These are phyloP conservation scores for Brachionus calyciflorus DNA, from an alignment of 1,140 invertebrate species.

Conservation along the genomic window DNA sequence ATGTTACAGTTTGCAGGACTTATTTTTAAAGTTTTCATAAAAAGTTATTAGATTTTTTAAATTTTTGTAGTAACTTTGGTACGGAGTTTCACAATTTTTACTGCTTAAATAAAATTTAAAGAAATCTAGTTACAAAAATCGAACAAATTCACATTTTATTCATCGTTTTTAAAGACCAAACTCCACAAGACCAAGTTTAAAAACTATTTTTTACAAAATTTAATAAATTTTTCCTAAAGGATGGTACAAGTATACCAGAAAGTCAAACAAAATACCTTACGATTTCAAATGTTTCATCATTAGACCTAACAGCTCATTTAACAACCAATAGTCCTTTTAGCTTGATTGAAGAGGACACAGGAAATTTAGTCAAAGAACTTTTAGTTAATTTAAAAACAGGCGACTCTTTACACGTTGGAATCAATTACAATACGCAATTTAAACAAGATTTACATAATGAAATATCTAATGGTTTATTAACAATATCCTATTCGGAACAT, in stretches of 20 bases:
- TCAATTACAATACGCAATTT: constrained; percentile 23
- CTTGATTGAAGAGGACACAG: constrained; percentile 50
- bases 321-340: constrained; percentile 56
- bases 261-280: constrained; percentile 53
- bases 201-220: neutral
- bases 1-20: no score
- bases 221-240: neutral
- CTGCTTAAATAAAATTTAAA: no score
- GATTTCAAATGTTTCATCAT: constrained; percentile 59
- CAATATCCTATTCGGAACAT: constrained; percentile 26
- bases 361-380: neutral
- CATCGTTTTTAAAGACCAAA: no score
- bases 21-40: no score
- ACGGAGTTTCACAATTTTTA: no score
- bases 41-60: no score
- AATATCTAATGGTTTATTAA: neutral
- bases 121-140: no score
- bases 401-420: constrained; percentile 6
- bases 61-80: no score
- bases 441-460: constrained; percentile 30
- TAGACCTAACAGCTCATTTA: constrained; percentile 56
- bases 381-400: constrained; percentile 2
- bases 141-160: no score
- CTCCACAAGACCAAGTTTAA: no score
- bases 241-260: neutral